phyloP scores from a whole-genome alignment of 1,140 invertebrate species.

The Amyelois transitella region DNA sequence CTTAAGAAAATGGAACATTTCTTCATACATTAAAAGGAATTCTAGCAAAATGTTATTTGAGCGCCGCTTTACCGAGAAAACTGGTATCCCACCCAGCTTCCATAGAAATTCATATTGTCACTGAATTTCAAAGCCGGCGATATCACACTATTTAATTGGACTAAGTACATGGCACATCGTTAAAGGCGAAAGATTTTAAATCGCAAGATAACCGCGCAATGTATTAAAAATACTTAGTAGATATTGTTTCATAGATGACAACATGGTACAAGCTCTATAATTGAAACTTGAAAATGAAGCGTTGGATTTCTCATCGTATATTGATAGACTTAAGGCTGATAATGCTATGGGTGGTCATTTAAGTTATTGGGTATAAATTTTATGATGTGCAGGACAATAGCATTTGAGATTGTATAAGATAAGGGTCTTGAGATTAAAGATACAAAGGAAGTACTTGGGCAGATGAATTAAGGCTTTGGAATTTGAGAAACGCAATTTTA shows the following conservation, averaged over 20 bases:
- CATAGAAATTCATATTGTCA: background rate
- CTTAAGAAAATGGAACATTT: too few relatives aligned
- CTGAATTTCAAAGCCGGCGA: background rate
- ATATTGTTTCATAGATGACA: slow-evolving; percentile 49
- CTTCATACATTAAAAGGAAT: background rate
- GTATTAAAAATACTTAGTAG: slow-evolving; percentile 22
- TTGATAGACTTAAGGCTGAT: slow-evolving; percentile 9
- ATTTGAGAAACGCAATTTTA: slow-evolving; percentile 1
- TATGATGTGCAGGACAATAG: slow-evolving; percentile 38
- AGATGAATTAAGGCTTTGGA: background rate
- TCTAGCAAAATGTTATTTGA: background rate
- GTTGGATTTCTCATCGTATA: slow-evolving; percentile 18
- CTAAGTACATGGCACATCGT: background rate
- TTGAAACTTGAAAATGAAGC: slow-evolving; percentile 44
- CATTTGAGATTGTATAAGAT: slow-evolving; percentile 9
- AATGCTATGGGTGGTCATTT: background rate
- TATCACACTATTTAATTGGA: background rate
- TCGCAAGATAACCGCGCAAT: background rate
- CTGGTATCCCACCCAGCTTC: background rate
- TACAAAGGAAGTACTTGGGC: background rate
- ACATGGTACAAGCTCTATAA: slow-evolving; percentile 26
- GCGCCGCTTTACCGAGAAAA: background rate
- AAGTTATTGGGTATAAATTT: slow-evolving; percentile 23
- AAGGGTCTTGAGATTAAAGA: slow-evolving; percentile 9
- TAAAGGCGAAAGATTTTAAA: background rate